Base-by-base conservation (phyloP, 2,888 invertebrate genomes). In the Drosophila paracracens region DNA sequence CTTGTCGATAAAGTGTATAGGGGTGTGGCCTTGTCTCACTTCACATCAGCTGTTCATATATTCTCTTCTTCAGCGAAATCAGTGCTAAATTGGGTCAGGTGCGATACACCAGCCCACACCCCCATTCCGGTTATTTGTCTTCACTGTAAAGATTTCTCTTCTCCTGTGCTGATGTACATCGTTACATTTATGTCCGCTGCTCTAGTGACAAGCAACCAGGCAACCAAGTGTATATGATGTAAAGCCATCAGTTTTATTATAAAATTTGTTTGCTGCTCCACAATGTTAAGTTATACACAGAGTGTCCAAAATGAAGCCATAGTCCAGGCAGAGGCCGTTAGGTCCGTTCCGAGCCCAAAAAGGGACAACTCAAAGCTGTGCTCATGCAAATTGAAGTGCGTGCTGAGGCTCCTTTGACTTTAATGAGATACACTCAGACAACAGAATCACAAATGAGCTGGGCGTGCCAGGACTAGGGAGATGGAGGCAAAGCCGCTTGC, bases 361-460 rank as follows among this genome's bases (percentile, higher is more conserved):
- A 74, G 72, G 73, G 76, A 74, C 85, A 74, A 62, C 70, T 74
- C 85, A 75, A 74, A 72, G 87, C 89, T 73, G 73, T 88, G 88
- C 82, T 76, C 90, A 89, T 84, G 84, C 90, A 84, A 84, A 84
- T 84, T 88, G 83, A 82, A 84, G 90, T 82, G 88, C 89, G 88
- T 84, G 83, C 69, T 67, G 70, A 50, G 77, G 77, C 59, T 81
- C 64, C 65, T 83, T 72, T 78, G 69, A 84, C 85, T 83, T 62
- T 84, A 84, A 84, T 84, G 89, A 84, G 89, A 89, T 89, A 86
- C 86, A 83, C 63, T 78, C 83, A 70, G 69, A 64, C 75, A 76
- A 70, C 80, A 75, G 56, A 53, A 57, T 35, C 60, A 74, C 43
- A 53, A 79, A 82, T 57, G 66, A 80, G 62, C 62, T 36, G 73